Base-by-base conservation (phyloP, 2,888 invertebrate genomes). In the Poecilobothrus nobilitatus region DNA sequence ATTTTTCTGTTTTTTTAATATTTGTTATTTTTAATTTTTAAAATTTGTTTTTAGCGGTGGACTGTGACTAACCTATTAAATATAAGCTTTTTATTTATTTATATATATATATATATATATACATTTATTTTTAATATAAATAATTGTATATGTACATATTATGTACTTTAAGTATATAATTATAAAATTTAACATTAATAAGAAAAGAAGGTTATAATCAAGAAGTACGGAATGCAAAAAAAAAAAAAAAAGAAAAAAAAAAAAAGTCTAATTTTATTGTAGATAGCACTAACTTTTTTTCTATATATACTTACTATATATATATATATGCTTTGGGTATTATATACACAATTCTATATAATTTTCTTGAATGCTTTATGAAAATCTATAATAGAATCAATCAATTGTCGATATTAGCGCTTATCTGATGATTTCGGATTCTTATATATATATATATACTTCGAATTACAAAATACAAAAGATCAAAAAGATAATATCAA, bases 21-120 rank as follows among this genome's bases (percentile, higher is more conserved):
- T 53, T 18, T 53, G 53, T 53, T 53, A 18, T 53, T 18, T 53
- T 18, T 53, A 15, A 7, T 18, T 53, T 53, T 53, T 15, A 27
- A 63, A 63, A 33, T 27, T 63, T 63, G 63, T 63, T 63, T 63
- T 27, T 63, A 63, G 63, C 63, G 63, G 63, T 27, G 63, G 27
- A 21, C 21, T 15, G 63, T 63, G 63, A 63, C 63, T 63, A 63
- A 63, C 53, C 53, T 53, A 53, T 53, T 41, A 53, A 18, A 53
- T 12, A 53, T 18, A 18, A 12, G 53, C 53, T 53, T 53, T 18
- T 53, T 53, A 12, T 53, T n/a, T 53, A 12, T 53, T n/a, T 53
- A 27, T 27, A 27, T 27, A 27, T 27, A 27, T 27, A 27, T 27
- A 27, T 27, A 27, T 27, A 27, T 27, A 27, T 27, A 27, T 27